Evolutionary conservation across 1,140 invertebrate genomes (phyloP), one percentile per base, ranked within the genome.

Genomic region (Drosophila rufa): DNA sequence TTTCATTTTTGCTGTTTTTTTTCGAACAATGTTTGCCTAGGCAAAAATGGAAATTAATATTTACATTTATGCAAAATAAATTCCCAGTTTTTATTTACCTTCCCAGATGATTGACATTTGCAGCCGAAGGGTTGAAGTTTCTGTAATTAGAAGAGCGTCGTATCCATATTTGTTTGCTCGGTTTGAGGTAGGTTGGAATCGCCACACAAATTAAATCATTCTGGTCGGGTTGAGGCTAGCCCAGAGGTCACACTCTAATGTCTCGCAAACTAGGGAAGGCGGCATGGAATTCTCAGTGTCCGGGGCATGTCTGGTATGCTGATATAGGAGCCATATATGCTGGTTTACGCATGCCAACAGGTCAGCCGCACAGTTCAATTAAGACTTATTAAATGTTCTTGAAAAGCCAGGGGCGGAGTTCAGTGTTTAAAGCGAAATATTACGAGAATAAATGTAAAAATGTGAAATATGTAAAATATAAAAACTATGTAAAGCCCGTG

Each of bases 281-380:
- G 8, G 12, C 17, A 42, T 17, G 14, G 30, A 7, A 30, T 33
- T 19, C n/a, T 2, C 11, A 11, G 27, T 38, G 2, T 57, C 64
- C 38, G 22, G n/a, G n/a, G 30, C 62, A 36, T 50, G 19, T 68
- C 66, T 73, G 67, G 40, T 47, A 30, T 47, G 47, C 48, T 65
- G 50, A 53, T 45, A 51, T 45, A 65, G 30, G 33, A 25, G 53
- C 43, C 45, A 27, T 45, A 19, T 45, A 27, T 67, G 38, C n/a
- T 43, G 30, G 50, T 36, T 42, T 55, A 61, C 65, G 65, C 45
- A 75, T 50, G 81, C 64, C 84, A 70, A 45, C 84, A 80, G 84
- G 84, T 87, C 84, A 89, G 66, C 69, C 65, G 66, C 80, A 78
- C 85, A 89, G 84, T 89, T 83, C 84, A 87, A 87, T 87, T 87